phyloP scores from a whole-genome alignment of 1,140 invertebrate species.

The Drosophila virilis region DNA sequence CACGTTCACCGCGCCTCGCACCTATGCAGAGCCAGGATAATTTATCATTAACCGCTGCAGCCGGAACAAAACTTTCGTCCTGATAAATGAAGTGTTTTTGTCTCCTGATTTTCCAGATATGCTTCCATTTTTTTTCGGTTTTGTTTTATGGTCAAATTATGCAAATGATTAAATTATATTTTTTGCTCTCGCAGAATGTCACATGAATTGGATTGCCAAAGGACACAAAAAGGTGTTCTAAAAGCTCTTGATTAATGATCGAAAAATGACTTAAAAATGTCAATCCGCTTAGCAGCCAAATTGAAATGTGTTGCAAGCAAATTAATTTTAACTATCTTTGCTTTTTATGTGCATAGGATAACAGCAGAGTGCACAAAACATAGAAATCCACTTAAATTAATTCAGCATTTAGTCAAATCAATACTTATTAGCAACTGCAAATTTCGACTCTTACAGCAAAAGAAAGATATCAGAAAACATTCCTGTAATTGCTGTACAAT shows the following conservation, averaged over 20 bases:
- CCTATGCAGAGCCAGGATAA: conserved; percentile 32
- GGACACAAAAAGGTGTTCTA: conserved; percentile 46
- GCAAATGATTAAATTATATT: conserved; percentile 59
- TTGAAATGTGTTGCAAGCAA: conserved; percentile 46
- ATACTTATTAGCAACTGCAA: no score
- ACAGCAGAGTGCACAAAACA: no score
- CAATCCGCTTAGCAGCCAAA: conserved; percentile 31
- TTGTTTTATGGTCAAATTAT: conserved; percentile 78
- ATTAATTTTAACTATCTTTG: conserved; percentile 27
- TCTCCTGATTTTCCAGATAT: conserved; percentile 24
- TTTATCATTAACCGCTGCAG: conserved; percentile 66
- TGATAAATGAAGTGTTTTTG: conserved; percentile 71
- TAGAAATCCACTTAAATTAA: not conserved
- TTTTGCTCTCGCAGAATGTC: conserved; percentile 37
- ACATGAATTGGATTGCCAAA: conserved; percentile 5
- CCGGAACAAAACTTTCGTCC: conserved; percentile 31
- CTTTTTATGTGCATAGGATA: not conserved
- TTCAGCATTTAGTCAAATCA: not conserved
- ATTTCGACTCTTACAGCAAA: no score
- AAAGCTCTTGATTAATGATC: conserved; percentile 65
- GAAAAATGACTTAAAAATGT: conserved; percentile 29
- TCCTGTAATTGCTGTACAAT: no score
- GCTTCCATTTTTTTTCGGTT: conserved; percentile 35
- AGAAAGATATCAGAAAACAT: no score
- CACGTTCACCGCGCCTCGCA: not conserved